phyloP scores from a whole-genome alignment of 2,888 invertebrate species.

The Platypus cylindrus region DNA sequence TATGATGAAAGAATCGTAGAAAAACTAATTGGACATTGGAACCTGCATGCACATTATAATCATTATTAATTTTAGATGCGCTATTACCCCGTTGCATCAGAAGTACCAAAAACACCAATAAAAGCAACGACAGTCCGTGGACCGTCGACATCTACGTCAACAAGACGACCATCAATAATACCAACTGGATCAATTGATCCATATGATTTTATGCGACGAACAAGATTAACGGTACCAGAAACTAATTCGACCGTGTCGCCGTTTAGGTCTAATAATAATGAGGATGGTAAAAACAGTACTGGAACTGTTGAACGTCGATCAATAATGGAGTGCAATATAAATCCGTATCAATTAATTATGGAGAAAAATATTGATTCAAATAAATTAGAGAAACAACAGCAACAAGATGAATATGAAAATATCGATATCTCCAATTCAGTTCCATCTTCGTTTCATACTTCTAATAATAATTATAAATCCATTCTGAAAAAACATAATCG shows the following conservation, averaged over 20 bases:
- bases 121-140: conserved; percentile 54
- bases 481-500: conserved; percentile 45
- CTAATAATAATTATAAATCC: conserved; percentile 34
- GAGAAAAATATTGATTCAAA: conserved; percentile 14
- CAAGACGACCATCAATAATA: conserved; percentile 51
- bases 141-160: conserved; percentile 42
- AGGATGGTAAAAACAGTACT: conserved; percentile 15
- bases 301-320: conserved; percentile 42
- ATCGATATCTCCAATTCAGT: conserved; percentile 17
- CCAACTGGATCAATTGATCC: conserved; percentile 58
- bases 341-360: conserved; percentile 67
- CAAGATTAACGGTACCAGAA: conserved; percentile 51
- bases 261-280: conserved; percentile 24
- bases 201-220: conserved; percentile 72
- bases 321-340: conserved; percentile 71
- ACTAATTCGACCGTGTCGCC: conserved; percentile 21
- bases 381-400: conserved; percentile 9
- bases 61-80: conserved; percentile 31
- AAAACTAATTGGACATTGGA: not conserved
- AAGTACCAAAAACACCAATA: conserved; percentile 27
- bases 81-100: conserved; percentile 29
- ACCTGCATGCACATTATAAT: too few species aligned
- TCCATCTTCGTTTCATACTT: too few species aligned
- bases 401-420: conserved; percentile 27
- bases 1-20: not conserved